Conservation (phyloP, 2,113 vertebrate genomes). For the Miniopterus natalensis region DNA sequence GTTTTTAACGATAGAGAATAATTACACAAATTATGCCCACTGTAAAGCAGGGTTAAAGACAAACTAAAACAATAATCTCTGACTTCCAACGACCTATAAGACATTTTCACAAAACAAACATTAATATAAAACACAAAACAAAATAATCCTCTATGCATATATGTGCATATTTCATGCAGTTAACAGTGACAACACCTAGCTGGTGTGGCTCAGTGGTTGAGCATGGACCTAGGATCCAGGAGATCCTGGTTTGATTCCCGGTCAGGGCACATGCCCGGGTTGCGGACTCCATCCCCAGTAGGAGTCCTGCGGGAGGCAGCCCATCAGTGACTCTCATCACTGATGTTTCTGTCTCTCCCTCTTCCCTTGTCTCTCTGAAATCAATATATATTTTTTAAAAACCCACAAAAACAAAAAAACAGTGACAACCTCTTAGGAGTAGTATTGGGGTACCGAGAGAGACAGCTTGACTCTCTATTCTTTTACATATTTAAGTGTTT, state of each 20-base stretch:
- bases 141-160: neutral
- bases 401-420: neutral
- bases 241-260: too few relatives aligned
- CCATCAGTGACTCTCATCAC: too few relatives aligned
- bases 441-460: neutral
- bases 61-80: neutral
- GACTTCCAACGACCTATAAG: neutral
- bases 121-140: conserved; percentile 16
- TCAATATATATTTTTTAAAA: too few relatives aligned
- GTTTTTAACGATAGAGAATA: neutral
- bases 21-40: neutral
- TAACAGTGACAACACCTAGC: neutral
- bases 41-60: neutral
- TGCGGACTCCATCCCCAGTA: too few relatives aligned
- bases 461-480: neutral
- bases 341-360: too few relatives aligned
- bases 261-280: too few relatives aligned
- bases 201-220: too few relatives aligned
- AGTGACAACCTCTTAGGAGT: neutral
- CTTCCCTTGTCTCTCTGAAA: too few relatives aligned
- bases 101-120: neutral
- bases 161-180: neutral
- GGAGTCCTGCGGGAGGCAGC: too few relatives aligned
- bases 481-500: conserved; percentile 46
- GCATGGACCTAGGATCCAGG: too few relatives aligned